Evolutionary conservation across 2,888 invertebrate genomes (phyloP).

Genomic region (Lasioglossum zephyrum): DNA sequence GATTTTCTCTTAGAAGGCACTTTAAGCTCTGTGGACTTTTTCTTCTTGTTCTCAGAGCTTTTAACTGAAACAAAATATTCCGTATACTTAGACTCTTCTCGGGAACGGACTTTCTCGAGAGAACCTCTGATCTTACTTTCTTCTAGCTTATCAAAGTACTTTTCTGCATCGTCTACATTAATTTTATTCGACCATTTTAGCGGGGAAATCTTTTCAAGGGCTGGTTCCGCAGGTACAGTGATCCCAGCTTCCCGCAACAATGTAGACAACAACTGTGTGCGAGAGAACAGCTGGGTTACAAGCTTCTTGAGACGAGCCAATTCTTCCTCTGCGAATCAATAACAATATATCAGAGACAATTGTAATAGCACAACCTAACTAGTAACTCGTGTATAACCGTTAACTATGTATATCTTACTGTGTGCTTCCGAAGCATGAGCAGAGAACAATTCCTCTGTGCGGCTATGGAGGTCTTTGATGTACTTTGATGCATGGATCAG

Average conservation of each 20-base stretch:
- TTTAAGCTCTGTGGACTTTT: constrained; percentile 73
- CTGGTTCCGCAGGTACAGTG: constrained; percentile 82
- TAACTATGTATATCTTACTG: constrained; percentile 70
- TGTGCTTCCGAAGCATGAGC: constrained; percentile 80
- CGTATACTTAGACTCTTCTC: background rate
- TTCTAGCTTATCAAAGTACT: constrained; percentile 73
- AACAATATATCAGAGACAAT: constrained; percentile 17
- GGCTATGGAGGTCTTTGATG: constrained; percentile 82
- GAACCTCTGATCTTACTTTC: constrained; percentile 69
- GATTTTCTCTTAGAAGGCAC: constrained; percentile 77
- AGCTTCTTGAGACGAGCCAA: constrained; percentile 80
- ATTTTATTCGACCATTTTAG: constrained; percentile 83
- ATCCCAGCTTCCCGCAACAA: constrained; percentile 82
- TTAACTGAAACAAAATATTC: constrained; percentile 69
- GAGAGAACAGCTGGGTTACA: constrained; percentile 79
- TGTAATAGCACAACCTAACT: background rate
- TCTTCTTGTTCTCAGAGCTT: constrained; percentile 75
- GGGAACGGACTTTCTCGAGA: background rate
- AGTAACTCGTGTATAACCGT: background rate
- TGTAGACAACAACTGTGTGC: constrained; percentile 80
- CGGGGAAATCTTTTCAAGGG: constrained; percentile 82
- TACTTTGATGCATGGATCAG: constrained; percentile 82
- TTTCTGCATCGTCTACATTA: constrained; percentile 79
- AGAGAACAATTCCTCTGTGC: constrained; percentile 80
- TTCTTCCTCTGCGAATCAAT: constrained; percentile 78